Evolutionary conservation across 2,113 vertebrate species (phyloP).

Genomic region (Pseudorasbora parva): DNA sequence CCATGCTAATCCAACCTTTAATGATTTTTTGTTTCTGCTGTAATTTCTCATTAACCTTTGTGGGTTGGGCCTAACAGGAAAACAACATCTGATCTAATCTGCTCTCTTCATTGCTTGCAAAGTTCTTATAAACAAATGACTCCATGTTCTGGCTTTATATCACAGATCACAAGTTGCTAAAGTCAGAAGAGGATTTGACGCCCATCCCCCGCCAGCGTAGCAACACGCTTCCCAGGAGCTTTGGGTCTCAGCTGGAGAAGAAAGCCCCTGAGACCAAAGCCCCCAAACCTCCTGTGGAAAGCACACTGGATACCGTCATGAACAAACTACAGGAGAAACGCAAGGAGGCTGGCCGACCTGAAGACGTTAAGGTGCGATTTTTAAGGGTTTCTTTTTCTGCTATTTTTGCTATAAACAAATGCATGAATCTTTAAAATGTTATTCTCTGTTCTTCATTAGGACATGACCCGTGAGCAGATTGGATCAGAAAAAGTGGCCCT

Average conservation of each 20-base stretch:
- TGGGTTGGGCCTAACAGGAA: constrained; percentile 1
- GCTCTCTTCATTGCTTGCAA: neutral
- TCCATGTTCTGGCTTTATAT: neutral
- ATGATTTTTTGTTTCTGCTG: constrained; percentile 36
- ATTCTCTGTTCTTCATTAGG: constrained; percentile 71
- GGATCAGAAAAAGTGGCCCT: constrained; percentile 90
- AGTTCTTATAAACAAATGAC: neutral
- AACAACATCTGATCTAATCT: constrained; percentile 17
- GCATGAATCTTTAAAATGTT: neutral
- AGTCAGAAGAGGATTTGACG: constrained; percentile 89
- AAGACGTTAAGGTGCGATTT: constrained; percentile 90
- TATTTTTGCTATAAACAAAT: neutral
- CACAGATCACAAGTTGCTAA: constrained; percentile 88
- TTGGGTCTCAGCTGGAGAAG: constrained; percentile 95
- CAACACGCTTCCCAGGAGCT: constrained; percentile 97
- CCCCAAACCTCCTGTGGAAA: constrained; percentile 85
- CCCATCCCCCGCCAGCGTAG: constrained; percentile 92
- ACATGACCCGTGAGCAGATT: constrained; percentile 97
- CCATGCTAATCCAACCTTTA: constrained; percentile 46
- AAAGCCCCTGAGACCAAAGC: constrained; percentile 84
- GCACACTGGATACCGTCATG: constrained; percentile 85
- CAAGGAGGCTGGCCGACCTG: constrained; percentile 83
- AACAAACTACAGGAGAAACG: constrained; percentile 94
- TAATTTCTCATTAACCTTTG: neutral
- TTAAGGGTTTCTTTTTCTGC: neutral